These are phyloP conservation scores for Enoplolaimus lenunculus DNA, from an alignment of 2,888 invertebrate genomes.

Conservation along the genomic window DNA sequence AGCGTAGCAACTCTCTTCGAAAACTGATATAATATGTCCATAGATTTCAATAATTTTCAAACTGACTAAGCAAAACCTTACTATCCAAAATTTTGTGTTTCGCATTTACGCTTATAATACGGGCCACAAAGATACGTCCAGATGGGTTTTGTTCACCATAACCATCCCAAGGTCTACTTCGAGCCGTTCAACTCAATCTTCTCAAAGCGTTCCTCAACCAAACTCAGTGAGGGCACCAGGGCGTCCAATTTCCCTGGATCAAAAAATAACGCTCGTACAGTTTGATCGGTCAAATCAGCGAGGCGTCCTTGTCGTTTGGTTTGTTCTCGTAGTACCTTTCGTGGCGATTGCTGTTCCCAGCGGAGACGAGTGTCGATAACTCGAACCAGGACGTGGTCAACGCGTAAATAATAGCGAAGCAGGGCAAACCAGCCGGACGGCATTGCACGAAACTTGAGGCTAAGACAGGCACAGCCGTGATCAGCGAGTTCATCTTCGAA, in stretches of 20 bases:
- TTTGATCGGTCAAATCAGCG: background rate
- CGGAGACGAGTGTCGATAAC: constrained; percentile 44
- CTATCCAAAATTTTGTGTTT: too few relatives aligned
- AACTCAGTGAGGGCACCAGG: background rate
- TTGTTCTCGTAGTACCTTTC: background rate
- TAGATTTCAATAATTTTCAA: too few relatives aligned
- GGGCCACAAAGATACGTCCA: too few relatives aligned
- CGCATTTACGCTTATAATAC: too few relatives aligned
- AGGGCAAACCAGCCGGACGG: constrained; percentile 77
- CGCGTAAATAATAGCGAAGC: constrained; percentile 74
- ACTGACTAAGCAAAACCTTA: too few relatives aligned
- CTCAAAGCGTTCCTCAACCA: background rate
- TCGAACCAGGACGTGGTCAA: constrained; percentile 76
- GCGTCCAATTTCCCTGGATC: background rate
- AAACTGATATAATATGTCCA: too few relatives aligned
- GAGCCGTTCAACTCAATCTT: background rate
- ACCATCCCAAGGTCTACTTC: too few relatives aligned
- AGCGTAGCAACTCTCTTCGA: too few relatives aligned
- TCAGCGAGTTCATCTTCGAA: constrained; percentile 98
- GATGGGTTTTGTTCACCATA: too few relatives aligned
- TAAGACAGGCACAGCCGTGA: constrained; percentile 78
- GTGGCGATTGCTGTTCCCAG: background rate
- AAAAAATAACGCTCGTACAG: background rate
- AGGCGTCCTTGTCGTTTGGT: background rate
- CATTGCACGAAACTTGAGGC: constrained; percentile 91